A percentile compares a stretch with the other conserved stretches of the same genome.
Conservation (phyloP, 2,797 vertebrate species). For the Gorsachius magnificus region DNA sequence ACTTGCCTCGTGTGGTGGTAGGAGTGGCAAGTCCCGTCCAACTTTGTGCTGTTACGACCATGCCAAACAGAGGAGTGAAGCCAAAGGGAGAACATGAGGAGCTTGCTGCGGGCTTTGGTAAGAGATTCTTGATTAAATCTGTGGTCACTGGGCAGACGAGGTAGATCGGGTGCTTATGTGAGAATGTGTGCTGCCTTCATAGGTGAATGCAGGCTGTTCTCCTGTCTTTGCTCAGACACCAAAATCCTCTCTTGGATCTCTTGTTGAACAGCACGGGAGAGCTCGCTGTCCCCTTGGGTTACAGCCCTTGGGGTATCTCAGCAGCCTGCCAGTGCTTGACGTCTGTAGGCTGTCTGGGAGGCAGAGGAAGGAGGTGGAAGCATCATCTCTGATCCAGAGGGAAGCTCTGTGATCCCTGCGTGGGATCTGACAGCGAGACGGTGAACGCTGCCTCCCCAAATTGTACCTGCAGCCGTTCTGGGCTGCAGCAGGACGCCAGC, state of each 20-base stretch:
- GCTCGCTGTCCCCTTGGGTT: neutral
- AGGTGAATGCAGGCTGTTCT: accelerated
- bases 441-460: neutral
- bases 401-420: neutral
- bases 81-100: neutral
- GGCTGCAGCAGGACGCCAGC: neutral
- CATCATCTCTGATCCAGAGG: neutral
- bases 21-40: neutral
- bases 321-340: neutral
- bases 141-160: neutral
- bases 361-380: neutral
- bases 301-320: neutral
- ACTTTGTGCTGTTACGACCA: accelerated
- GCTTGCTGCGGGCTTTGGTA: neutral
- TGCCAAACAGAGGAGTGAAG: neutral
- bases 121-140: neutral
- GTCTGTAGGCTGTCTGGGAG: neutral
- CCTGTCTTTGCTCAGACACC: neutral
- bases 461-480: accelerated
- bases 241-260: neutral
- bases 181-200: neutral
- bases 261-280: neutral
- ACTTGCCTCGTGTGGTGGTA: neutral
- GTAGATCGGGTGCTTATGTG: neutral
- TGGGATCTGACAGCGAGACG: neutral